Evolutionary conservation across 2,113 vertebrate species (phyloP), one percentile per base, ranked within the genome.

Genomic region (Ptychochromis oligacanthus): DNA sequence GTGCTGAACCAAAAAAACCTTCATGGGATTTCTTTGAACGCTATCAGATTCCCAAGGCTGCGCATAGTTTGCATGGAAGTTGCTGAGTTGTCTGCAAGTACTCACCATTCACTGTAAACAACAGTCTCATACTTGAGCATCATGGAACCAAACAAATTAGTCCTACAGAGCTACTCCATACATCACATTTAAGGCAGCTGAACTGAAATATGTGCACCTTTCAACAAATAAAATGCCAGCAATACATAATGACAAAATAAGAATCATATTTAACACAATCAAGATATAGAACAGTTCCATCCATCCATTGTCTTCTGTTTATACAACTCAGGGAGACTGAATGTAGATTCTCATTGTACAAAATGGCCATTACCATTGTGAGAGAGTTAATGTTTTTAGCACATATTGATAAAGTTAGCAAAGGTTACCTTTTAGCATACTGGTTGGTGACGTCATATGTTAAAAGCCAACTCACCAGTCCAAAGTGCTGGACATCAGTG

Each of bases 91-190:
- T 12, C 40, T 26, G 40, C 5, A 67, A 49, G 11, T 17, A 18
- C 40, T 26, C 18, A 26, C 64, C 64, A 28, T 70, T 70, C 9
- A 70, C 43, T 4, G 12, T 70, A 70, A 52, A 20, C 28, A 11
- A 70, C 18, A 49, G 49, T 70, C 65, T 49, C 49, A 70, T 28
- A 40, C 46, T 65, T 20, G 49, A 49, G 64, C 40, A 70, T 70
- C 24, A 52, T 28, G 40, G 49, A 70, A 46, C 1, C 8, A 26
- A 26, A 18, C 5, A 46, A 67, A 22, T 67, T 67, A 67, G 22
- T 67, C 40, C n/a, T 22, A 49, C 0, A 26, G 17, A 24, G 40
- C 40, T 46, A 28, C 46, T 49, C 22, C 15, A 7, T 67, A 67
- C 64, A 49, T 40, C 15, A 49, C 9, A 70, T 22, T 49, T 70